Percentiles rank a stretch among this genome's conserved stretches.
These are phyloP conservation scores for Condylostylus longicornis DNA, from an alignment of 1,140 invertebrate genomes.

Conservation along the genomic window DNA sequence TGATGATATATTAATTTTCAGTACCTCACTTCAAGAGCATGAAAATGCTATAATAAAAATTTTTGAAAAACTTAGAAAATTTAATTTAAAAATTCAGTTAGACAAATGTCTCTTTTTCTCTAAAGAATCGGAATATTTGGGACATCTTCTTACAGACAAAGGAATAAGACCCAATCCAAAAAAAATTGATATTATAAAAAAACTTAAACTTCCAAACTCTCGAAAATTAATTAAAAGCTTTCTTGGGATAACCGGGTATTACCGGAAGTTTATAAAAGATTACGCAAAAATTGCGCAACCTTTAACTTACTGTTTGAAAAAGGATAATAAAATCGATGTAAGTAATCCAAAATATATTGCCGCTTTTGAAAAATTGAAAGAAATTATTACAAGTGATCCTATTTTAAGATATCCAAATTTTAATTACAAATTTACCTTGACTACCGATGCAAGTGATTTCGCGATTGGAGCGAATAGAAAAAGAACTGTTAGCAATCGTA, in stretches of 20 bases:
- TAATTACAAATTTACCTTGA: conserved; percentile 10
- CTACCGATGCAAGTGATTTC: conserved; percentile 17
- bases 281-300: conserved; percentile 8
- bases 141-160: conserved; percentile 7
- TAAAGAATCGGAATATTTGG: conserved; percentile 4
- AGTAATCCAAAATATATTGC: conserved; percentile 28
- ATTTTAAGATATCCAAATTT: conserved; percentile 13
- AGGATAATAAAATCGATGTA: conserved; percentile 12
- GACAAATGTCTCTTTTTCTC: too few species aligned
- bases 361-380: conserved; percentile 28
- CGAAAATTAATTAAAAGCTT: conserved; percentile 14
- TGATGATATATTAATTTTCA: too few species aligned
- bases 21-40: too few species aligned
- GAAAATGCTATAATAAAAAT: too few species aligned
- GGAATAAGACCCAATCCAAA: conserved; percentile 18
- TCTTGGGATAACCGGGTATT: conserved; percentile 21
- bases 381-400: conserved; percentile 22
- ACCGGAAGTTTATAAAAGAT: conserved; percentile 11
- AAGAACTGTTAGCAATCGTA: conserved; percentile 31
- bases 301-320: conserved; percentile 3
- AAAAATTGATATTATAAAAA: conserved; percentile 12
- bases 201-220: conserved; percentile 12
- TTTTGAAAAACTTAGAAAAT: too few species aligned
- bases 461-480: conserved; percentile 31
- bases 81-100: too few species aligned